phyloP scores from a whole-genome alignment of 1,140 invertebrate genomes.

The fruit fly (Drosophila melanogaster) region DNA sequence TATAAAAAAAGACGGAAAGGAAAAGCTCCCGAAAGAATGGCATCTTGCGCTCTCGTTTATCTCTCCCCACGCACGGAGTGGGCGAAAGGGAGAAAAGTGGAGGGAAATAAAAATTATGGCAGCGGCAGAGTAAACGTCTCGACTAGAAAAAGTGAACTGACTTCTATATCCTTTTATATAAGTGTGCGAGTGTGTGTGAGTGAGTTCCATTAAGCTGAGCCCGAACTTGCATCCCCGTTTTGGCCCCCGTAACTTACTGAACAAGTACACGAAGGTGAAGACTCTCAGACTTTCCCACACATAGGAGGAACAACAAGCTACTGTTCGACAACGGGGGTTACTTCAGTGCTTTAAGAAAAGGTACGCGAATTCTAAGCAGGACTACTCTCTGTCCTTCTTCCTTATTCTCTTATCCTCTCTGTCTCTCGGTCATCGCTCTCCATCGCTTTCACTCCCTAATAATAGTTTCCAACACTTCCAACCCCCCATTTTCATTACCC shows the following conservation, averaged over 20 bases:
- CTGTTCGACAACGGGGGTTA: slow-evolving; percentile 59
- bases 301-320: slow-evolving; percentile 3
- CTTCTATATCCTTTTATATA: slow-evolving; percentile 10
- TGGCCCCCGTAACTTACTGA: slow-evolving; percentile 9
- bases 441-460: neutral
- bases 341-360: slow-evolving; percentile 58
- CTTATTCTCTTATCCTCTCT: slow-evolving; percentile 10
- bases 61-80: slow-evolving; percentile 9
- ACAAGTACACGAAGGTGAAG: slow-evolving; percentile 22
- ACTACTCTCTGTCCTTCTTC: slow-evolving; percentile 14
- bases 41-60: slow-evolving; percentile 49
- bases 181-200: neutral
- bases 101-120: slow-evolving; percentile 32
- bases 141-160: slow-evolving; percentile 24
- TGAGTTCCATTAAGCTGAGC: slow-evolving; percentile 48
- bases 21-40: slow-evolving; percentile 62
- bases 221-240: slow-evolving; percentile 25
- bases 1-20: slow-evolving; percentile 33
- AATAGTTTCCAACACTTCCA: slow-evolving; percentile 2
- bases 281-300: slow-evolving; percentile 2
- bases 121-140: slow-evolving; percentile 40
- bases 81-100: slow-evolving; percentile 19
- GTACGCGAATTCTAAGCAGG: slow-evolving; percentile 51
- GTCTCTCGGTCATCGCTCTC: neutral
- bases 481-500: neutral